Base-by-base conservation (phyloP, 2,797 vertebrate genomes). In the Trachurus trachurus region DNA sequence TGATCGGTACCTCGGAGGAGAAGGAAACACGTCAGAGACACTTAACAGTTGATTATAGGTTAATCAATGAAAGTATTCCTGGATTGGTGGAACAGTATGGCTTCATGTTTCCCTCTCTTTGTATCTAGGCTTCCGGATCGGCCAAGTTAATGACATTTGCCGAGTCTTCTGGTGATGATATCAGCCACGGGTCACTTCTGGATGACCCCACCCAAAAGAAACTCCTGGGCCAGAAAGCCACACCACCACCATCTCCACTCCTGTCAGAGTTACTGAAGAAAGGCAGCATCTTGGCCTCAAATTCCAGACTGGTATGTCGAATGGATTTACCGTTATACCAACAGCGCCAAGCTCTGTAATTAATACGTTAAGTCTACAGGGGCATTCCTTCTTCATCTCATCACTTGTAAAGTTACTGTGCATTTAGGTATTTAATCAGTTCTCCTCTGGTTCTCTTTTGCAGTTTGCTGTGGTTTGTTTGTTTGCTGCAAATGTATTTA, bases 261-360 rank as follows among this genome's bases (percentile, higher is more conserved):
- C 96, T 99, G 88, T 99, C 98, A 88, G 97, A 99, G 94, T 95
- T 99, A 90, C 96, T 99, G 95, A 99, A 99, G 95, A 99, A 99
- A 95, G 97, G 97, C 92, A 98, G 94, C 92, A 96, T 98, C 85
- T 93, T 99, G 92, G 96, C 97, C 89, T 96, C 96, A 87, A 98
- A 97, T 94, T 97, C 97, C 90, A 96, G 97, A 96, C 96, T 98
- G 96, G 98, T 98, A 96, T 93, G 97, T 82, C 53, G 12, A 62
- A 54, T 53, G 5, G 37, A 60, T 49, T 53, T 39, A 17, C 31
- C 56, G 17, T 70, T 53, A 44, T 68, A 26, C 39, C 52, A 67
- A 37, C 40, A 45, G 37, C 52, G 57, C 39, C 63, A 61, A 42
- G 13, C 31, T 63, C 11, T 63, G 21, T 60, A 56, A 54, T 59